Evolutionary conservation across 1,140 invertebrate species (phyloP), one percentile per base, ranked within the genome.

Genomic region (Caenorhabditis remanei): DNA sequence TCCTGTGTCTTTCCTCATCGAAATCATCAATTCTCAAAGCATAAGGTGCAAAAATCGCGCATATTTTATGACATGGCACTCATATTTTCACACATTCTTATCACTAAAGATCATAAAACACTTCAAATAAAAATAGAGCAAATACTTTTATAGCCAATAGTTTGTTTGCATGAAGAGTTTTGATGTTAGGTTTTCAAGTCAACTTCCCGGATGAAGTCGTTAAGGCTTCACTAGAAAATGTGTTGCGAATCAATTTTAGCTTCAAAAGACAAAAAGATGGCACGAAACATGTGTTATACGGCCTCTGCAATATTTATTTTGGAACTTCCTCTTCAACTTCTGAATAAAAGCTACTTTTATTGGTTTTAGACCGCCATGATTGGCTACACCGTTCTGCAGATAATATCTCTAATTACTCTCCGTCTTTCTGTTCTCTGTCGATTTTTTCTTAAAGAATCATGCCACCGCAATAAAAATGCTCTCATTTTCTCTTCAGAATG

Each of bases 381-480:
- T 58, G 55, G 55, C 55, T 53, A 53, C 50, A 53, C 16, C 50
- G 16, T 16, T 53, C 9, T 9, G 9, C 50, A 53, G 9, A 13
- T n/a, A 5, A 58, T 19, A n/a, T 58, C n/a, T n/a, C 56, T 6
- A 9, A 53, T 14, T 53, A 8, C 19, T n/a, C 19, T 32, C 8
- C 13, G 7, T 63, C 61, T 40, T 11, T 63, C 61, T 32, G 11
- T 63, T 63, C 21, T 32, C 6, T 32, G 21, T 32, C 9, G 21
- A 14, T 16, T 53, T 32, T 2, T 32, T 32, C 32, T 32, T 32
- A 32, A 58, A 83, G 55, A 84, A 48, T 84, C 58, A 84, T 58
- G 41, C 83, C 58, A 61, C 43, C 79, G 21, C 48, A 40, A 43
- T 63, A 61, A 58, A 50, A 84, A 58, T 84, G 55, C 58, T 79